phyloP scores from a whole-genome alignment of 2,113 vertebrate species.

The Ahaetulla prasina region DNA sequence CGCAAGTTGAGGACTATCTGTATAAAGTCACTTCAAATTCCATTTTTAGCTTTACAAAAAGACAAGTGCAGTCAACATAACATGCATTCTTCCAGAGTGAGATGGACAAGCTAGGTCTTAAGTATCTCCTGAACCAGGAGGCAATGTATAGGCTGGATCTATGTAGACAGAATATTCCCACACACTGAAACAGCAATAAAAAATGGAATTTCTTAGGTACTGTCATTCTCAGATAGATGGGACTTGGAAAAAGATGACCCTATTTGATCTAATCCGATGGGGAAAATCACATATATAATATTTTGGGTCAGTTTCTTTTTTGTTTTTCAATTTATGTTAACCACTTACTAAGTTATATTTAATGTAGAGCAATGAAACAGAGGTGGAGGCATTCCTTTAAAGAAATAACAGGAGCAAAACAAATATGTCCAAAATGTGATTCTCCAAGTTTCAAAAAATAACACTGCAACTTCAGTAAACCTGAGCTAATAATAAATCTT shows the following conservation, averaged over 20 bases:
- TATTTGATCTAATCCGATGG: background rate
- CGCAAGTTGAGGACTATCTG: background rate
- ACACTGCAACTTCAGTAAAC: background rate
- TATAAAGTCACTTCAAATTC: background rate
- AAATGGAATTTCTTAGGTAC: background rate
- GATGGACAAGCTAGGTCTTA: background rate
- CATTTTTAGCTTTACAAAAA: background rate
- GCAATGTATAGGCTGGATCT: background rate
- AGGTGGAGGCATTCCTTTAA: background rate
- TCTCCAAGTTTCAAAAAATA: background rate
- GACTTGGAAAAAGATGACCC: background rate
- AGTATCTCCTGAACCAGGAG: background rate
- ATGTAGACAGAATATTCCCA: background rate
- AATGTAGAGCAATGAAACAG: background rate
- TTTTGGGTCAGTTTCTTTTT: background rate
- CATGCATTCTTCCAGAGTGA: background rate
- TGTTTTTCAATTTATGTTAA: background rate
- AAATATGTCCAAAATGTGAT: background rate
- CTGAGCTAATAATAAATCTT: conserved; percentile 6
- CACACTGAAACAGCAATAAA: background rate
- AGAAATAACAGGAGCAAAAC: background rate
- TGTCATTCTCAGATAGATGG: background rate
- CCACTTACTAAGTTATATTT: background rate
- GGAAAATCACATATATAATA: background rate
- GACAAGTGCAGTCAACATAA: background rate